These are phyloP conservation scores for Todiramphus chloris DNA, from an alignment of 2,113 vertebrate species.

Conservation along the genomic window DNA sequence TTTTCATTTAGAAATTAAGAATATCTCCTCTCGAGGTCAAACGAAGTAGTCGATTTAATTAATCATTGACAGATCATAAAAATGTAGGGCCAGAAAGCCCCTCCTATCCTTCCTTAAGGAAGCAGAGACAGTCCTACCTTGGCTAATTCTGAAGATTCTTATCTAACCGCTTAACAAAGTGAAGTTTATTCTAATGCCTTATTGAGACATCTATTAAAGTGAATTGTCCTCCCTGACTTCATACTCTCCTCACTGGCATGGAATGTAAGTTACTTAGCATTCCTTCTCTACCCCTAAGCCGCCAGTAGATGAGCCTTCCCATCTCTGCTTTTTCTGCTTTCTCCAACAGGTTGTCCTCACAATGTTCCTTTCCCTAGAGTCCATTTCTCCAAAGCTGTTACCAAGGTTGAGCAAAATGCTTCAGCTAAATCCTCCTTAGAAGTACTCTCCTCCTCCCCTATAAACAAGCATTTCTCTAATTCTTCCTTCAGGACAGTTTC, in stretches of 20 bases:
- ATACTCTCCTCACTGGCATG: background rate
- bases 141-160: background rate
- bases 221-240: background rate
- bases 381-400: background rate
- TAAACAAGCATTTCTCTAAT: background rate
- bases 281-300: background rate
- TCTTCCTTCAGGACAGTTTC: background rate
- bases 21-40: background rate
- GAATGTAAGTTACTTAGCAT: background rate
- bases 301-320: background rate
- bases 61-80: background rate
- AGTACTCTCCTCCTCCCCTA: background rate
- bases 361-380: background rate
- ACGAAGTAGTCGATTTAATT: constrained; percentile 10
- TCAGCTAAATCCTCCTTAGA: background rate
- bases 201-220: background rate
- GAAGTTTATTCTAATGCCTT: background rate
- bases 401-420: background rate
- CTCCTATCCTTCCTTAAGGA: background rate
- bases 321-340: background rate
- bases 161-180: background rate
- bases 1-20: constrained; percentile 28
- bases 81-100: background rate
- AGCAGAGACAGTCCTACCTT: background rate
- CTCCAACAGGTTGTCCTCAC: background rate